Base-by-base conservation (phyloP, 2,113 vertebrate genomes). In the Peromyscus polionotus region DNA sequence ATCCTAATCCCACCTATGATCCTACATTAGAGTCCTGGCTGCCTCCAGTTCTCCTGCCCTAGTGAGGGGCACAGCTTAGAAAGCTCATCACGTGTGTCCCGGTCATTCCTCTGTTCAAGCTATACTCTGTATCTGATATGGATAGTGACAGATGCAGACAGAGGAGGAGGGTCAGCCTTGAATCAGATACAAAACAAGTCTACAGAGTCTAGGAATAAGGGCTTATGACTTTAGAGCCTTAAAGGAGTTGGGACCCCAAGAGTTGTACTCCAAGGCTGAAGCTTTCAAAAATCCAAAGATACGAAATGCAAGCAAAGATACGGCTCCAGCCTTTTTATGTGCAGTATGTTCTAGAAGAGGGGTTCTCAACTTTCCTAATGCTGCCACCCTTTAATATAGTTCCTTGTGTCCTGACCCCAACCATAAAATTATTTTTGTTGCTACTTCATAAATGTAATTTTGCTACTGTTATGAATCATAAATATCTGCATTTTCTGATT, bases 261-360 rank as follows among this genome's bases (percentile, higher is more conserved):
- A 85, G 22, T 54, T 93, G 65, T 80, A 77, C 86, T 88, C 45
- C 22, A 95, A 36, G 67, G 20, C 65, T 65, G 39, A 94, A 89
- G 67, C 39, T 83, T 94, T 70, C 86, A 84, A 89, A 93, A 31
- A 88, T 80, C 51, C 59, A 91, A 88, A 92, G 51, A 48, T 73
- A 8, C 10, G 54, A 85, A 67, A 92, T 33, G 67, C 10, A 96
- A 92, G 90, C 79, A 19, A 79, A 90, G 75, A 39, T 85, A 70
- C 67, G 36, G 81, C 76, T 94, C 16, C 51, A 87, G 48, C 20
- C 16, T 89, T 83, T 57, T 68, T 63, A 36, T 63, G 70, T 67
- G 7, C 1, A 28, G 31, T n/a, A 22, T 54, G 67, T 95, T 36
- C 88, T 51, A 73, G n/a, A 39, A 24, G 63, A 68, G 65, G n/a